Percentiles rank a stretch among this genome's conserved stretches.
phyloP scores from a whole-genome alignment of 2,888 invertebrate species.

The Ectobius pallidus region DNA sequence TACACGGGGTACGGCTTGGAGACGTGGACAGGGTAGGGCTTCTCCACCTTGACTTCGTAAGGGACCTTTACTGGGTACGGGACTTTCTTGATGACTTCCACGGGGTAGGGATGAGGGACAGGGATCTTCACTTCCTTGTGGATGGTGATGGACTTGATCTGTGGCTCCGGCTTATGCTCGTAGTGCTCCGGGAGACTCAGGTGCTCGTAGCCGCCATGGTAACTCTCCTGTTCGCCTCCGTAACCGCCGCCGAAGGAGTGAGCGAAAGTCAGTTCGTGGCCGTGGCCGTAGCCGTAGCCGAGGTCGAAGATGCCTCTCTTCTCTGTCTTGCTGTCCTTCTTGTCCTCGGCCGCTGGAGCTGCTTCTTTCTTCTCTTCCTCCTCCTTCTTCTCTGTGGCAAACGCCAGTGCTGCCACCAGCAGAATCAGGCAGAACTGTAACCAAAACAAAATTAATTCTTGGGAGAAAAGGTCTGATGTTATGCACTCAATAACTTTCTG shows the following conservation, averaged over 20 bases:
- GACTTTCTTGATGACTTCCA: constrained; percentile 50
- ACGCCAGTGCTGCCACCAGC: neutral
- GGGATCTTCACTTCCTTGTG: constrained; percentile 39
- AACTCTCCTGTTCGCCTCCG: neutral
- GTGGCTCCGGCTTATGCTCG: constrained; percentile 24
- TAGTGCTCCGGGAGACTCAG: neutral
- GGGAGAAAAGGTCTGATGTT: too few relatives aligned
- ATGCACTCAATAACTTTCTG: too few relatives aligned
- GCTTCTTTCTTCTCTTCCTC: neutral
- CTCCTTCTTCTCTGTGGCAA: neutral
- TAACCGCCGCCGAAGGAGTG: neutral
- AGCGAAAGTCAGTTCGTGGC: neutral
- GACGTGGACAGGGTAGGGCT: constrained; percentile 48
- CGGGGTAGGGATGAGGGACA: constrained; percentile 53
- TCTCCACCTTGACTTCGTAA: constrained; percentile 38
- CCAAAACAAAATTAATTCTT: neutral
- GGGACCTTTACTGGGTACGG: constrained; percentile 48
- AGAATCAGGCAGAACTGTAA: neutral
- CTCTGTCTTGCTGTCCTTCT: constrained; percentile 18
- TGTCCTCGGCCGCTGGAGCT: neutral
- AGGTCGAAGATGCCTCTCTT: constrained; percentile 9
- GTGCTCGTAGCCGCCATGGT: neutral
- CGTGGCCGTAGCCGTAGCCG: neutral
- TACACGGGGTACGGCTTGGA: constrained; percentile 40
- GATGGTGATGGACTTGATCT: constrained; percentile 37